These are phyloP conservation scores for Sebastes paucispinis DNA, from an alignment of 2,797 vertebrate genomes.

Conservation along the genomic window DNA sequence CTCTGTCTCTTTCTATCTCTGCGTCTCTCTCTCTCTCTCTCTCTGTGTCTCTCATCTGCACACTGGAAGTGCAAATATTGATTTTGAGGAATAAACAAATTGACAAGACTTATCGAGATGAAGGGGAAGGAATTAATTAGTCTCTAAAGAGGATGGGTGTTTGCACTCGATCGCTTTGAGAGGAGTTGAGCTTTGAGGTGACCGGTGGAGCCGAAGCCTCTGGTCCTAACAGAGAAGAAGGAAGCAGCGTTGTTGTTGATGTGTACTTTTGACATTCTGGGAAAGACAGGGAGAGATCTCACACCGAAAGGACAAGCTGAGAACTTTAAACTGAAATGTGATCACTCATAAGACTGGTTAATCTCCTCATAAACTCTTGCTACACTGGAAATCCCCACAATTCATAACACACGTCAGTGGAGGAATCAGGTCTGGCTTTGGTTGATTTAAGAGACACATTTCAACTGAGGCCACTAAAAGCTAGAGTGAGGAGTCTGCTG, in stretches of 20 bases:
- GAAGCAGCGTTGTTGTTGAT: background rate
- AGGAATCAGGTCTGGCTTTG: background rate
- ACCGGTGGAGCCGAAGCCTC: background rate
- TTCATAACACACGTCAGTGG: background rate
- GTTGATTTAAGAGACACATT: background rate
- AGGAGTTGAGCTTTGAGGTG: background rate
- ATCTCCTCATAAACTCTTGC: background rate
- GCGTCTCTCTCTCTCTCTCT: background rate
- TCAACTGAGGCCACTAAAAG: background rate
- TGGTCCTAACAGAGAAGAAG: background rate
- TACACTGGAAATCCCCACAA: background rate
- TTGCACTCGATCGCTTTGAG: conserved; percentile 4
- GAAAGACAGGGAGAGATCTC: background rate
- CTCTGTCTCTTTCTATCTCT: background rate
- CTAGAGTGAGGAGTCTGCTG: background rate
- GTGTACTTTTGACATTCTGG: background rate
- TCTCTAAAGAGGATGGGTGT: background rate
- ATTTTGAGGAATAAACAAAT: conserved; percentile 37
- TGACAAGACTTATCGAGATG: conserved; percentile 2
- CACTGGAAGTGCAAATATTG: conserved; percentile 28
- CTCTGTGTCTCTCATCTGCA: conserved; percentile 1
- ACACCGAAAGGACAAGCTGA: background rate
- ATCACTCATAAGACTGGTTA: background rate
- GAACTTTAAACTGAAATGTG: conserved; percentile 12
- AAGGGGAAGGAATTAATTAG: conserved; percentile 23